phyloP scores from a whole-genome alignment of 2,797 vertebrate genomes.

The Morus bassanus region DNA sequence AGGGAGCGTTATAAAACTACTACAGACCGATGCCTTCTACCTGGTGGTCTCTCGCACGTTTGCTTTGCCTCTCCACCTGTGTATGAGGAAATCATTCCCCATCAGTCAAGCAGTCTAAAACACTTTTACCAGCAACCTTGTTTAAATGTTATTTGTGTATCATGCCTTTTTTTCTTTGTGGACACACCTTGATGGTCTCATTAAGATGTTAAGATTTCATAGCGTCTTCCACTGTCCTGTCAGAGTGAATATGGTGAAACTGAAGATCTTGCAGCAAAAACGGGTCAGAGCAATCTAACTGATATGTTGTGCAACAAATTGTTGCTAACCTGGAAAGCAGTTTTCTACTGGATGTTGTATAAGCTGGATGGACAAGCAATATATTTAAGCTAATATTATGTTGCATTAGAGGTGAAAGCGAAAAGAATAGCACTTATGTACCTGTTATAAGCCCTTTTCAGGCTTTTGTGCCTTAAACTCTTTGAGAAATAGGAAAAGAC shows the following conservation, averaged over 20 bases:
- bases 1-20: neutral
- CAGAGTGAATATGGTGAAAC: neutral
- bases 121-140: neutral
- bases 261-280: conserved; percentile 32
- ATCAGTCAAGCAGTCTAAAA: neutral
- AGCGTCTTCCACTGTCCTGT: conserved; percentile 22
- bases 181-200: neutral
- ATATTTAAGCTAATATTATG: conserved; percentile 22
- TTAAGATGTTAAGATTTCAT: neutral
- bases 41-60: neutral
- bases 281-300: conserved; percentile 7
- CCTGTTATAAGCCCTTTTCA: conserved; percentile 42
- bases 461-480: conserved; percentile 65
- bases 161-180: neutral
- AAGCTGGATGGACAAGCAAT: conserved; percentile 39
- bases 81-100: neutral
- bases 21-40: neutral
- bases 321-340: neutral
- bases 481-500: conserved; percentile 25
- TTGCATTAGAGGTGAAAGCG: conserved; percentile 26
- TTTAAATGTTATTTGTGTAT: neutral
- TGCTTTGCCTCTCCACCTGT: neutral
- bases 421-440: conserved; percentile 41
- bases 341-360: conserved; percentile 33
- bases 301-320: conserved; percentile 22